phyloP scores from a whole-genome alignment of 1,140 invertebrate species.

The Gyrodactylus bullatarudis region DNA sequence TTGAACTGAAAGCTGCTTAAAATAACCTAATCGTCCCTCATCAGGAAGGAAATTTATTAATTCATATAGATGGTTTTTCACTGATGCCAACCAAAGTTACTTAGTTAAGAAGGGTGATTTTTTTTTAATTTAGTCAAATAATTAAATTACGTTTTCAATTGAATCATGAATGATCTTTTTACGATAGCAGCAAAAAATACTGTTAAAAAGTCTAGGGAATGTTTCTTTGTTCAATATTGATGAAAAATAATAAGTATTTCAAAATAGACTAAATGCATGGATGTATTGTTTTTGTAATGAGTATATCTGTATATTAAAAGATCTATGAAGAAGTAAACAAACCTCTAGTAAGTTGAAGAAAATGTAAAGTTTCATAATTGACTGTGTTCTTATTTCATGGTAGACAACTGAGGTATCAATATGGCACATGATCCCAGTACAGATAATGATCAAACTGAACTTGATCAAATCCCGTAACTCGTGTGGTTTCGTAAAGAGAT shows the following conservation, averaged over 20 bases:
- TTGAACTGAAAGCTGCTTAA: too few relatives aligned
- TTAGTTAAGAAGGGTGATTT: too few relatives aligned
- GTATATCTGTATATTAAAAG: slow-evolving; percentile 30
- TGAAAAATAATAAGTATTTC: too few relatives aligned
- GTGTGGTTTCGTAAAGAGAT: slow-evolving; percentile 35
- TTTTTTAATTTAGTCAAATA: too few relatives aligned
- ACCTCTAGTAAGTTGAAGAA: slow-evolving; percentile 98
- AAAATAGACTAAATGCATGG: not conserved
- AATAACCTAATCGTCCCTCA: too few relatives aligned
- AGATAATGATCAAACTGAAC: slow-evolving; percentile 46
- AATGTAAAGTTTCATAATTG: slow-evolving; percentile 90
- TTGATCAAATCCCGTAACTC: slow-evolving; percentile 86
- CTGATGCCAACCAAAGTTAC: too few relatives aligned
- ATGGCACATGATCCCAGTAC: slow-evolving; percentile 45
- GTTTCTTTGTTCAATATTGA: not conserved
- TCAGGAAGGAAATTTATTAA: too few relatives aligned
- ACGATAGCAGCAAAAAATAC: not conserved
- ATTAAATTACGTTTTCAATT: too few relatives aligned
- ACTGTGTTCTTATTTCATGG: slow-evolving; percentile 87
- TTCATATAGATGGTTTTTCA: too few relatives aligned
- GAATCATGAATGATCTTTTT: not conserved
- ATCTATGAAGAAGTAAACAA: slow-evolving; percentile 10
- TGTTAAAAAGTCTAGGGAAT: not conserved
- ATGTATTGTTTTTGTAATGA: slow-evolving; percentile 17
- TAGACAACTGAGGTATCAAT: slow-evolving; percentile 93